These are phyloP conservation scores for Cynocephalus volans DNA, from an alignment of 2,113 vertebrate species.

Conservation along the genomic window DNA sequence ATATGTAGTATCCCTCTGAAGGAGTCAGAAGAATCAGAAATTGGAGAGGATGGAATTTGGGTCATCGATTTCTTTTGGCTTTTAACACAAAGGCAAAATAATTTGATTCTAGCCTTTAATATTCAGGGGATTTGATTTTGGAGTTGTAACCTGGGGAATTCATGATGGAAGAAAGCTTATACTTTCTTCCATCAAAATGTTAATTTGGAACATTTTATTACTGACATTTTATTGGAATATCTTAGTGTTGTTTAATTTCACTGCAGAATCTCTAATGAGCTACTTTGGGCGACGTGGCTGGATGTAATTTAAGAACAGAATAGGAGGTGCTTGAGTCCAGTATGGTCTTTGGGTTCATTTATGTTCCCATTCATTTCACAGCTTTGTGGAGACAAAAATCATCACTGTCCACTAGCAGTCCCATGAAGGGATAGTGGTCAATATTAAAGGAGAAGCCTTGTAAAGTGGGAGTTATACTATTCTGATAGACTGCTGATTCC, in stretches of 20 bases:
- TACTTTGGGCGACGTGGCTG: background rate
- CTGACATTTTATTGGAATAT: background rate
- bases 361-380: background rate
- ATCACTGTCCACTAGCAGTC: background rate
- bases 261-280: background rate
- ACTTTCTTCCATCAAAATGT: background rate
- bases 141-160: constrained; percentile 34
- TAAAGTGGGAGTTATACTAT: background rate
- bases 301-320: background rate
- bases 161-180: background rate
- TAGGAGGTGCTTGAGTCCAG: background rate
- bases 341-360: background rate
- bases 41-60: background rate
- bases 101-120: constrained; percentile 54
- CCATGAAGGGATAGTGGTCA: background rate
- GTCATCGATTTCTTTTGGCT: constrained; percentile 16
- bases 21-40: background rate
- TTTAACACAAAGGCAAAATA: constrained; percentile 31
- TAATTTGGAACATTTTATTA: constrained; percentile 45
- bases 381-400: constrained; percentile 27
- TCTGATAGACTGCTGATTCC: background rate
- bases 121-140: constrained; percentile 35
- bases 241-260: constrained; percentile 55
- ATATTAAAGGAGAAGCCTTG: background rate
- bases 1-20: background rate